Percentiles rank a stretch among this genome's conserved stretches.
phyloP scores from a whole-genome alignment of 2,888 invertebrate genomes.

The Odontomyia ornata region DNA sequence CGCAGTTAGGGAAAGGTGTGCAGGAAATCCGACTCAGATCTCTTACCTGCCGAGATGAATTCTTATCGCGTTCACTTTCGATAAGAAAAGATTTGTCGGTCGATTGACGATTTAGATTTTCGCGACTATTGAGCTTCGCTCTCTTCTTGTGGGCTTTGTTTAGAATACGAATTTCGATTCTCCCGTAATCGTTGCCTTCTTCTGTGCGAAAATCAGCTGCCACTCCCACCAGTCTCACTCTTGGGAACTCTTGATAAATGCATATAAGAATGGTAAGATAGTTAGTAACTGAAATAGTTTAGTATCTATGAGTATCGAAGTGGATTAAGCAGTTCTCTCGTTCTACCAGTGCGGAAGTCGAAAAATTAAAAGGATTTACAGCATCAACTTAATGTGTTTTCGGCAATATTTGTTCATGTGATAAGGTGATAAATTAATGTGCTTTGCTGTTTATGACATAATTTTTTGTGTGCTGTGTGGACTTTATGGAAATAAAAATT shows the following conservation, averaged over 20 bases:
- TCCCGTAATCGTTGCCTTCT: not conserved
- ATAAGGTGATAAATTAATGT: no score
- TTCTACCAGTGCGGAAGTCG: no score
- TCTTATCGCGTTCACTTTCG: not conserved
- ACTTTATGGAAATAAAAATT: not conserved
- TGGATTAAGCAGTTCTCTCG: constrained; percentile 9
- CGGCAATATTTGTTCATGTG: no score
- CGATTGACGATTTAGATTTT: no score
- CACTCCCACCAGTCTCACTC: constrained; percentile 13
- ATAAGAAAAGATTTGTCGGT: not conserved
- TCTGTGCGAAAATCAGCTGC: not conserved
- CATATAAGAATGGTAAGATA: constrained; percentile 29
- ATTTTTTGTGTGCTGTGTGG: not conserved
- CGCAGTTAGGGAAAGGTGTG: not conserved
- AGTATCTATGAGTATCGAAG: constrained; percentile 6
- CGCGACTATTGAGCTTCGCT: no score
- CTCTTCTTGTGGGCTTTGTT: no score
- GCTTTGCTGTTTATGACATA: not conserved
- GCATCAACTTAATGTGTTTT: no score
- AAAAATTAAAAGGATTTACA: no score
- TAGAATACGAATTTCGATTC: not conserved
- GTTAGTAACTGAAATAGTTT: constrained; percentile 11
- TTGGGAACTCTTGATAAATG: not conserved
- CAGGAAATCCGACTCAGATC: not conserved
- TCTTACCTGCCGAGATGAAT: not conserved